These are phyloP conservation scores for Neoseiulus cucumeris DNA, from an alignment of 1,140 invertebrate species.

Conservation along the genomic window DNA sequence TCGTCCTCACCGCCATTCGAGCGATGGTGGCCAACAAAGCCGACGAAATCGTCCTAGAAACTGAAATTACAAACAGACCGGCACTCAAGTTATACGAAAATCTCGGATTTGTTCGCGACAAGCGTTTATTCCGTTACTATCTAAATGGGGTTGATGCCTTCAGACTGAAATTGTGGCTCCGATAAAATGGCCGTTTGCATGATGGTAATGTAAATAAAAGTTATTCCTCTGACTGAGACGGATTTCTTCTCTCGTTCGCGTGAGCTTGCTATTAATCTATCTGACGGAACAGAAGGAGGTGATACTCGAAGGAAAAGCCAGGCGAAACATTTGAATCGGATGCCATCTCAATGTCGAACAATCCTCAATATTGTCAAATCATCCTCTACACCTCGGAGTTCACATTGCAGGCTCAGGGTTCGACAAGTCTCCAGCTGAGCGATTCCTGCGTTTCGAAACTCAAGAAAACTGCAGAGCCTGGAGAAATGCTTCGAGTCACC, in stretches of 20 bases:
- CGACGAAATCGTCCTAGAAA: conserved; percentile 91
- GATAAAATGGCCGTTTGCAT: conserved; percentile 39
- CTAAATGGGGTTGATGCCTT: conserved; percentile 96
- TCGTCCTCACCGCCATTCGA: conserved; percentile 41
- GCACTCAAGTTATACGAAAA: conserved; percentile 89
- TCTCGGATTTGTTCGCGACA: conserved; percentile 91
- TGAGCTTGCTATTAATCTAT: too few relatives aligned
- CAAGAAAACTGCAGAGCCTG: conserved; percentile 45
- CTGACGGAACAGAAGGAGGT: too few relatives aligned
- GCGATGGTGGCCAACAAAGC: conserved; percentile 86
- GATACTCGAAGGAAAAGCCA: too few relatives aligned
- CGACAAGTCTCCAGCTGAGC: neutral
- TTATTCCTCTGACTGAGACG: too few relatives aligned
- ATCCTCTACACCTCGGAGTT: too few relatives aligned
- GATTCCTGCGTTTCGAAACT: conserved; percentile 52
- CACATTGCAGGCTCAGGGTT: neutral
- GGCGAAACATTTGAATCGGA: too few relatives aligned
- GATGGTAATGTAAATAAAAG: too few relatives aligned
- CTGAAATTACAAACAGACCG: conserved; percentile 94
- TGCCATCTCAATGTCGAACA: too few relatives aligned
- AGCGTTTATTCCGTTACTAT: conserved; percentile 94
- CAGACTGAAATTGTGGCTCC: conserved; percentile 87
- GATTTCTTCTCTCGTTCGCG: too few relatives aligned
- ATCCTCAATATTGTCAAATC: too few relatives aligned
- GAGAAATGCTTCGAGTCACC: conserved; percentile 43